phyloP scores from a whole-genome alignment of 2,888 invertebrate genomes.

The Drosophila fungiperda region DNA sequence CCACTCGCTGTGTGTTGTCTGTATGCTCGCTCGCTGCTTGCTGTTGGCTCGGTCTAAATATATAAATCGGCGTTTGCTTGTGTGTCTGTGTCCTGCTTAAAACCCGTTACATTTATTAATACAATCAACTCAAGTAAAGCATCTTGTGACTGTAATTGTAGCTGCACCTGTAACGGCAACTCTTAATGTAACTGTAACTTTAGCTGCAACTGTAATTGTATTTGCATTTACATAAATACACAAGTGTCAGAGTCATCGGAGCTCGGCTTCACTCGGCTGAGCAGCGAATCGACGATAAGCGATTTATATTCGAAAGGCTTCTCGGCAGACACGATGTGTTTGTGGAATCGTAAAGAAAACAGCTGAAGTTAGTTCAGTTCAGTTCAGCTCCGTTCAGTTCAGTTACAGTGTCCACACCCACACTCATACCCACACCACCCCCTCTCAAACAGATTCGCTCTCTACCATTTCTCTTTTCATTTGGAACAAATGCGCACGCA shows the following conservation, averaged over 20 bases:
- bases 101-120: background rate
- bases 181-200: background rate
- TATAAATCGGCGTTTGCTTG: background rate
- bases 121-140: background rate
- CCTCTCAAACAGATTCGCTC: background rate
- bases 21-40: constrained; percentile 19
- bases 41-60: constrained; percentile 4
- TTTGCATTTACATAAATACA: constrained; percentile 2
- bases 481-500: constrained; percentile 56
- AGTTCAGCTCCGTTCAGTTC: constrained; percentile 40
- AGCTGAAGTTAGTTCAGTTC: constrained; percentile 39
- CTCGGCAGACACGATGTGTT: background rate
- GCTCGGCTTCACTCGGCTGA: background rate
- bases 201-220: background rate
- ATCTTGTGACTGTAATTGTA: background rate
- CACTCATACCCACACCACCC: background rate
- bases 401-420: constrained; percentile 27
- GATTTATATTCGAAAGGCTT: constrained; percentile 8
- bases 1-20: constrained; percentile 24
- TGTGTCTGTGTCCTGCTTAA: constrained; percentile 1
- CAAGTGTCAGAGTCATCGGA: constrained; percentile 1
- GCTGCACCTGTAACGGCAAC: too few species aligned
- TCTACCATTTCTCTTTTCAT: constrained; percentile 4
- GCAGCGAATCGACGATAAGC: background rate
- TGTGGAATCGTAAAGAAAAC: constrained; percentile 30